phyloP scores from a whole-genome alignment of 2,113 vertebrate species.

The Myiozetetes cayanensis region DNA sequence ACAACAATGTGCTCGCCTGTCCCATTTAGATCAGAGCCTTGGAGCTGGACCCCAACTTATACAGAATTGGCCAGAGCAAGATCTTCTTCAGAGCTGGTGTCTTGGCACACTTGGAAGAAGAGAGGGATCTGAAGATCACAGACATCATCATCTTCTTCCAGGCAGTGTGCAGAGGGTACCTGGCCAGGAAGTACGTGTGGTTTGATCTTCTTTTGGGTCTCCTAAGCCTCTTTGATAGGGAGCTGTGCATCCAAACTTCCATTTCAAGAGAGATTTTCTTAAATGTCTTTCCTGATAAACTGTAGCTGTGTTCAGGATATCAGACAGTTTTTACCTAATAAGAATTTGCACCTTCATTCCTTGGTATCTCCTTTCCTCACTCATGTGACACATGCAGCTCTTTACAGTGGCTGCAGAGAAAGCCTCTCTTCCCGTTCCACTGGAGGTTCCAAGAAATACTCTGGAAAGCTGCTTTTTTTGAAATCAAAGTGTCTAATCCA shows the following conservation, averaged over 20 bases:
- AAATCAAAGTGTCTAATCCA: background rate
- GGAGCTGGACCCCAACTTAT: slow-evolving; percentile 95
- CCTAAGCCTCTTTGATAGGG: background rate
- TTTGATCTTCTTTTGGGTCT: background rate
- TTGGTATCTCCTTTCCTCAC: background rate
- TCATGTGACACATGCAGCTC: background rate
- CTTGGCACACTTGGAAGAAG: slow-evolving; percentile 94
- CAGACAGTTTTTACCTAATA: background rate
- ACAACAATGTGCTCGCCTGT: background rate
- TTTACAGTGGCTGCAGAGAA: background rate
- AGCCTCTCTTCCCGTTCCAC: background rate
- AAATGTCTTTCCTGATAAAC: background rate
- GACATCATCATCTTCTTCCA: slow-evolving; percentile 99
- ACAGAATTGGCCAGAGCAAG: slow-evolving; percentile 97
- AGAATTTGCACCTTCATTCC: background rate
- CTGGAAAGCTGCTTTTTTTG: background rate
- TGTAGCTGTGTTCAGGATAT: background rate
- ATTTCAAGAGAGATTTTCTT: background rate
- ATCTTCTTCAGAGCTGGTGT: slow-evolving; percentile 98
- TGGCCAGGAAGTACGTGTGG: slow-evolving; percentile 90
- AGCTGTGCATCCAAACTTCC: background rate
- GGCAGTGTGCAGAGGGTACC: slow-evolving; percentile 92
- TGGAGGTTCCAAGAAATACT: background rate
- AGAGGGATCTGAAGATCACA: slow-evolving; percentile 96
- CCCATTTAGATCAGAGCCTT: slow-evolving; percentile 87